Base-by-base conservation (phyloP, 2,113 vertebrate species). In the Meles meles region DNA sequence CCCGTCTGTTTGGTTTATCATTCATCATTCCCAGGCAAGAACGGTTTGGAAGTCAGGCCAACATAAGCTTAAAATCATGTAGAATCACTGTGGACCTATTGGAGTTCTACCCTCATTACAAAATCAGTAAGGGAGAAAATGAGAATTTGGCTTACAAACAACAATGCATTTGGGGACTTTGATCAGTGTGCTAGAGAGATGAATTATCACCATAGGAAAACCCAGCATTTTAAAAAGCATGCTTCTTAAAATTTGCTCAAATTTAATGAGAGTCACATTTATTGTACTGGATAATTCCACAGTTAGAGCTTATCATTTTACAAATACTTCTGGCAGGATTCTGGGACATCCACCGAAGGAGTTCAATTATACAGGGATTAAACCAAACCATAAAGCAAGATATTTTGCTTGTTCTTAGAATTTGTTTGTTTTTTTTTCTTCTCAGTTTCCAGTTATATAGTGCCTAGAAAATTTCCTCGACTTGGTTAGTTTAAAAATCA, bases 1-100 rank as follows among this genome's bases (percentile, higher is more conserved):
- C 44, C 91, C 92, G 96, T 85, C 92, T 97, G 57, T 90, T 87
- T 93, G 85, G 31, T 47, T 90, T 95, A 76, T 29, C 88, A 37
- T 84, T 96, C 90, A 74, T 29, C 85, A 39, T 67, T 61, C 18
- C 34, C 87, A 84, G 57, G 95, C 94, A 87, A 59, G 39, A 95
- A 55, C 67, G 69, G 88, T 71, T 67, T 83, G 72, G 21, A 72
- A 87, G 25, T 72, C 2, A 42, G 42, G 90, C 76, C 55, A 83
- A 69, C 31, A 47, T 52, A 80, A 90, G 34, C 39, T 74, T 15
- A 90, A 37, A 96, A 72, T 88, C 10, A 31, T 6, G 25, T 77
- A 9, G 29, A 39, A 18, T 52, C 9, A 79, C 18, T 20, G 3
- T 42, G 12, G 11, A 23, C 11, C 57, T 52, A 6, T 57, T 7